Evolutionary conservation across 1,140 invertebrate genomes (phyloP), one percentile per base, ranked within the genome.

Genomic region (Dysdera silvatica): DNA sequence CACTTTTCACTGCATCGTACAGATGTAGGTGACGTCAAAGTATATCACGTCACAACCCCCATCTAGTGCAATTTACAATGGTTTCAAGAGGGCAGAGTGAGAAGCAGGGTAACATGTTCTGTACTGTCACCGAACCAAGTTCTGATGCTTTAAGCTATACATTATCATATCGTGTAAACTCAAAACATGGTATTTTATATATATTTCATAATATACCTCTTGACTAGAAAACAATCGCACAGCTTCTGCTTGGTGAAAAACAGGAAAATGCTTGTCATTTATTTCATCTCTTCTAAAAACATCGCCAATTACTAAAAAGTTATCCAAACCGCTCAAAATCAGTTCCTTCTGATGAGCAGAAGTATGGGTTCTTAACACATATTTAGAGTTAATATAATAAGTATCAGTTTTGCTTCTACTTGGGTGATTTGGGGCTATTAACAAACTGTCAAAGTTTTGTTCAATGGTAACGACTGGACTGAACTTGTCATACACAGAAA

Each of bases 281-380:
- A 99, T 95, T 78, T 92, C 87, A 81, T 99, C 97, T 70, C 93
- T 80, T 35, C 97, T 78, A 74, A 96, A 99, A 14, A 98, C 95
- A 81, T 99, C 96, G 0, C 95, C 97, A 65, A 94, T 81, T 61
- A 95, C 83, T 16, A 99, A 73, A 78, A 99, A 99, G 72, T 91
- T 88, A 72, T 95, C 85, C 32, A 98, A 77, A 2, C 96, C 95
- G 71, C 85, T 83, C 49, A 80, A 79, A 29, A 99, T 87, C 0
- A 99, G 75, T 68, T 96, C 91, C 29, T 81, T 76, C 74, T 97
- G 89, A 79, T 99, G 97, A 12, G 94, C 94, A 16, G 93, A 95
- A 62, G 92, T 97, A 73, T 99, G 97, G 0, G 90, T 89, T 55
- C 95, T 75, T 14, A 98, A 75, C 61, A 98, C 74, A 53, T 82